Percentiles rank a stretch among this genome's conserved stretches.
Conservation (phyloP, 2,888 invertebrate genomes). For the Hyposoter didymator region DNA sequence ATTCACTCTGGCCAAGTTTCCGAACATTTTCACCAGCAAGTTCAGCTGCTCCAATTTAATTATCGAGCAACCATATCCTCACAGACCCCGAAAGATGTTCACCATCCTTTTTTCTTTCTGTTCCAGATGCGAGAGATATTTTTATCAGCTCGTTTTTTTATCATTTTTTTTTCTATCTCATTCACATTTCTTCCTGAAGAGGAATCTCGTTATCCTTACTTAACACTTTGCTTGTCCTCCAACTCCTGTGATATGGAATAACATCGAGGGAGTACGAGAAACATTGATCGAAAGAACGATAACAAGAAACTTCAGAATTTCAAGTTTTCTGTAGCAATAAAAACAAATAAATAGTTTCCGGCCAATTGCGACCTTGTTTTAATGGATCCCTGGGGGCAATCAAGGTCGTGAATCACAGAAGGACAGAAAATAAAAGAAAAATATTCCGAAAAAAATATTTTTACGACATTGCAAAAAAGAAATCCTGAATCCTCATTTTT, state of each 20-base stretch:
- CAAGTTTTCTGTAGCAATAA: not conserved
- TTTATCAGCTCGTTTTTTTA: not conserved
- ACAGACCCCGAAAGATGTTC: conserved; percentile 20
- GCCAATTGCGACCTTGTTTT: not conserved
- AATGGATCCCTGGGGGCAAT: not conserved
- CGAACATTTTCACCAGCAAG: conserved; percentile 45
- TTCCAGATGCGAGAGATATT: conserved; percentile 6
- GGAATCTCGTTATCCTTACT: conserved; percentile 6
- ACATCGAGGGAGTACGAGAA: not conserved
- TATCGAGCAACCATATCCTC: conserved; percentile 47
- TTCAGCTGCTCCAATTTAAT: conserved; percentile 58
- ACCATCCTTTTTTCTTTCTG: conserved; percentile 28
- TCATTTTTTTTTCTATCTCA: not conserved
- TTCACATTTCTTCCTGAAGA: not conserved
- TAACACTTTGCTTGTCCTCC: not conserved
- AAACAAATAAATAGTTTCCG: not conserved
- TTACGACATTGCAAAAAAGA: too few species aligned
- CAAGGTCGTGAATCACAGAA: too few species aligned
- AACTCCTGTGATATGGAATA: not conserved
- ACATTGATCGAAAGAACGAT: not conserved
- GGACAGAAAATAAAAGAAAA: too few species aligned
- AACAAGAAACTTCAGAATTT: not conserved
- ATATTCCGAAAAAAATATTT: too few species aligned
- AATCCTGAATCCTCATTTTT: too few species aligned
- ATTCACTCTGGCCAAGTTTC: conserved; percentile 44